Base-by-base conservation (phyloP, 1,140 invertebrate genomes). In the Drosophila willistoni region DNA sequence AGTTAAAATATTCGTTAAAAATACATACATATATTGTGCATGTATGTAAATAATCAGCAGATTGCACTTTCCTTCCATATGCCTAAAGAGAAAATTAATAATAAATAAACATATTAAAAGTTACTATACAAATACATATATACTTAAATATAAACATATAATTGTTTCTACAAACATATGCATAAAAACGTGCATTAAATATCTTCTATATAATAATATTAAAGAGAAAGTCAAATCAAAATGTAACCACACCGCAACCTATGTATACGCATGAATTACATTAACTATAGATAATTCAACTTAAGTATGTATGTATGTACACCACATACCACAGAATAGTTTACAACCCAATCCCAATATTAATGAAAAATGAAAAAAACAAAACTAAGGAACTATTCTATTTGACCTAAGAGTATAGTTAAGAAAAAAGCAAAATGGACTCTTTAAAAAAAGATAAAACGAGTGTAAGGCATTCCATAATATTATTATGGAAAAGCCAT, bases 401-500 rank as follows among this genome's bases (percentile, higher is more conserved):
- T 75, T 54, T 85, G 75, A 81, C 74, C 83, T 86, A 86, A 87
- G 83, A 82, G 61, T 77, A 87, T 83, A 86, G 29, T 61, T 71
- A 47, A 47, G 34, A 55, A 62, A 42, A 54, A 36, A 41, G 22
- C 25, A 25, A 5, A 25, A 25, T 25, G 25, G 5, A 63, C 34
- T 44, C 17, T 12, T 22, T 12, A 51, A 14, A 6, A 9, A 47
- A 41, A 1, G 29, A 63, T 68, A 41, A 39, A 62, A 51, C 17
- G 68, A 86, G 87, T 86, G 83, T 86, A 57, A 82, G 87, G 77
- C 83, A 86, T 86, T 86, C 86, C 72, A 79, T 69, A 57, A 56
- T 61, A 56, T 60, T 65, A 71, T 64, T 54, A 39, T 39, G 12
- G 42, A 42, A 47, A 54, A 51, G 44, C 54, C 61, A 70, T 44